phyloP scores from a whole-genome alignment of 2,797 vertebrate genomes.

The Limosa lapponica region DNA sequence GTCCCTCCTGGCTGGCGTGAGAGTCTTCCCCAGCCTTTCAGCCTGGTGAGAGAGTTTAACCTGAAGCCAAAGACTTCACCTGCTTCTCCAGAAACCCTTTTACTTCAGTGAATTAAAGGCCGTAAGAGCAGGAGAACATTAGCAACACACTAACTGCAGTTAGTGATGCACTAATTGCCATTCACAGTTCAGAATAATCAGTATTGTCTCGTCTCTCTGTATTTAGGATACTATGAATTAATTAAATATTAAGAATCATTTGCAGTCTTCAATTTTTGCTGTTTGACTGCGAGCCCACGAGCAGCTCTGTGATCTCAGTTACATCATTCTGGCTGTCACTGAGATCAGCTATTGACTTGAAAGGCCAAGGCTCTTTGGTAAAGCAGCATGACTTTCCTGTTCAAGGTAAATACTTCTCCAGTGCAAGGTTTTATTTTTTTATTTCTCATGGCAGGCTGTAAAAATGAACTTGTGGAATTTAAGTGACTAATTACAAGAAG shows the following conservation, averaged over 20 bases:
- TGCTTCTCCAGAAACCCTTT: not conserved
- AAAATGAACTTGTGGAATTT: conserved; percentile 2
- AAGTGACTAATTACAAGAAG: conserved; percentile 22
- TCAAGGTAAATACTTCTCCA: conserved; percentile 55
- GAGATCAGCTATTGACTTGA: conserved; percentile 51
- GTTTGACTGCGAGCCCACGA: not conserved
- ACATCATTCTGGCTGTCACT: conserved; percentile 29
- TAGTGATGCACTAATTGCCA: not conserved
- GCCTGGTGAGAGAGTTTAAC: not conserved
- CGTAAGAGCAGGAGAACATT: not conserved
- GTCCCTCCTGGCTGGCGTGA: not conserved
- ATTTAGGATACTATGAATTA: conserved; percentile 30
- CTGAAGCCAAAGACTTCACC: not conserved
- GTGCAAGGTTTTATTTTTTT: conserved; percentile 23
- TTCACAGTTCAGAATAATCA: not conserved
- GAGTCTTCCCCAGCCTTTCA: not conserved
- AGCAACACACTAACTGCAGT: not conserved
- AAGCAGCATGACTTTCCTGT: conserved; percentile 63
- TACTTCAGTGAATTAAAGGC: not conserved
- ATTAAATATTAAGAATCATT: conserved; percentile 32
- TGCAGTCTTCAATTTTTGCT: conserved; percentile 33
- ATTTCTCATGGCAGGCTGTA: conserved; percentile 5
- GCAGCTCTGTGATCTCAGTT: conserved; percentile 48
- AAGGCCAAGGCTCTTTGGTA: not conserved
- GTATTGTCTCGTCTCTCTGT: not conserved